Percentiles rank a stretch among this genome's conserved stretches.
Evolutionary conservation across 2,797 vertebrate genomes (phyloP).

Genomic region (Buphagus erythrorhynchus): DNA sequence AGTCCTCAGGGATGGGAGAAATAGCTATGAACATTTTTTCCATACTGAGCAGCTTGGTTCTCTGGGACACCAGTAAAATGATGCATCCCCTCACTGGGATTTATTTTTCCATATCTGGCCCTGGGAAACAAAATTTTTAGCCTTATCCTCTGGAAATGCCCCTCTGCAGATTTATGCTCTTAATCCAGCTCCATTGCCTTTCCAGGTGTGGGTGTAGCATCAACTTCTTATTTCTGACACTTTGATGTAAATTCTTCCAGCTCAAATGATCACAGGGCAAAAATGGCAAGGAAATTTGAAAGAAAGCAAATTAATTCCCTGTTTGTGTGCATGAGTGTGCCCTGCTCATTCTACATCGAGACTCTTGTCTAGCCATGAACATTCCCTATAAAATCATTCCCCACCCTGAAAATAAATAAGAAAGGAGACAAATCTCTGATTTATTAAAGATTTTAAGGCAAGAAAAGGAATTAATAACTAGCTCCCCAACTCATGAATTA

Average conservation of each 20-base stretch:
- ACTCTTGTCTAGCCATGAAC: neutral
- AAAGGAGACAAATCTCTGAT: neutral
- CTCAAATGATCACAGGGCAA: neutral
- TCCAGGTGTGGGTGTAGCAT: neutral
- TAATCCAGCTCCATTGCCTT: neutral
- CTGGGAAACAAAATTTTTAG: neutral
- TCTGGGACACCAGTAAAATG: neutral
- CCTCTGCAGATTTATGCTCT: neutral
- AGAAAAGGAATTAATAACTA: conserved; percentile 26
- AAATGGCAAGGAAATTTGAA: neutral
- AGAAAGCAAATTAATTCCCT: neutral
- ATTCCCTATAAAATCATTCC: neutral
- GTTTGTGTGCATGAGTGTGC: neutral
- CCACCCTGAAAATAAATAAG: neutral
- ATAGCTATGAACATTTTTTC: neutral
- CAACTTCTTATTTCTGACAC: neutral
- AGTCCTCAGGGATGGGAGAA: neutral
- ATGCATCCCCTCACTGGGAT: neutral
- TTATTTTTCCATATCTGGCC: neutral
- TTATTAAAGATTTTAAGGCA: neutral
- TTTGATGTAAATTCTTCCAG: neutral
- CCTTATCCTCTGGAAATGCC: neutral
- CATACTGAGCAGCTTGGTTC: neutral
- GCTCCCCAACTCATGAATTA: neutral
- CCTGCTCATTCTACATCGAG: neutral